Percentiles rank a stretch among this genome's conserved stretches.
Evolutionary conservation across 2,113 vertebrate genomes (phyloP).

Genomic region (Colius striatus): DNA sequence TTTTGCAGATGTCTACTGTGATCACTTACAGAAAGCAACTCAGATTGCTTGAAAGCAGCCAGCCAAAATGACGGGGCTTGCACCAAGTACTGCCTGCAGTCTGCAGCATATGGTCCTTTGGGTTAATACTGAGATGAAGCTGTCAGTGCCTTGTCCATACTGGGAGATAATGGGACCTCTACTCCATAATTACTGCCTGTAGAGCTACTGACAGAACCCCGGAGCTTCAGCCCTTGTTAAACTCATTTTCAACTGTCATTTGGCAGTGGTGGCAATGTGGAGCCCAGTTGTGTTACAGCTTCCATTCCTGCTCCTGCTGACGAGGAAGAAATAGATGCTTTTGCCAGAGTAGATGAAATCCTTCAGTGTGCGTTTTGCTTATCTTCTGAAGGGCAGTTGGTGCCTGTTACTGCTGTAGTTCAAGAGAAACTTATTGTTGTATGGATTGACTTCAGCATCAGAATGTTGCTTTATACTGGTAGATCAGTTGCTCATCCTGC

Average conservation of each 20-base stretch:
- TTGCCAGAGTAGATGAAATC: background rate
- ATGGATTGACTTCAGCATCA: background rate
- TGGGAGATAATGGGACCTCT: constrained; percentile 32
- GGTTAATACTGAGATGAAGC: constrained; percentile 2
- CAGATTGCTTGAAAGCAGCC: background rate
- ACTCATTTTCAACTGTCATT: constrained; percentile 44
- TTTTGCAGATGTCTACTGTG: background rate
- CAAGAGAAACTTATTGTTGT: background rate
- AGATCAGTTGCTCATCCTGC: background rate
- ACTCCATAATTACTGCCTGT: background rate
- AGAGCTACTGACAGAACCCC: constrained; percentile 49
- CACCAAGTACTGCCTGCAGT: background rate
- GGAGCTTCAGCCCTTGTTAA: constrained; percentile 38
- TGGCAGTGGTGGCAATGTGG: background rate
- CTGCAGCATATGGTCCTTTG: background rate
- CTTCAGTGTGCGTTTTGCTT: background rate
- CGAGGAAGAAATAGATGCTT: background rate
- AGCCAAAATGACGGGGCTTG: background rate
- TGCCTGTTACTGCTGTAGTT: background rate
- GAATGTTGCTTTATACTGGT: background rate
- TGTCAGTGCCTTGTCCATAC: constrained; percentile 10
- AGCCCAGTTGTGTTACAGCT: background rate
- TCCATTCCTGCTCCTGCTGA: background rate
- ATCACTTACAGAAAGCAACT: background rate
- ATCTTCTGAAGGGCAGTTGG: background rate